Evolutionary conservation across 2,888 invertebrate species (phyloP).

Genomic region (Lithophane ornitopus): DNA sequence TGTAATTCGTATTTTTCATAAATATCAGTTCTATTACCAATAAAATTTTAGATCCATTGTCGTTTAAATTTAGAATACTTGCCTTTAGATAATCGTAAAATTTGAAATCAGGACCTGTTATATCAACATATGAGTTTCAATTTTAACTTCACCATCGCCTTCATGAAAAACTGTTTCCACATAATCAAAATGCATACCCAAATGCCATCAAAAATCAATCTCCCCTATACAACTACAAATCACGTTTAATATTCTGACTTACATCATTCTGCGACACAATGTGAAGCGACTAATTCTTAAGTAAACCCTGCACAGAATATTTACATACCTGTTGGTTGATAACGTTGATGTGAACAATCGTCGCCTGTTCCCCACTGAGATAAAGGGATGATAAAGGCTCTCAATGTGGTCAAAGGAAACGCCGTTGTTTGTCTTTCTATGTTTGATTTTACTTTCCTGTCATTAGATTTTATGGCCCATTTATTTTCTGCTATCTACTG

Average conservation of each 20-base stretch:
- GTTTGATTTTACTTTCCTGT: constrained; percentile 82
- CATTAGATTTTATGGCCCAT: constrained; percentile 69
- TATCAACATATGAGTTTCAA: neutral
- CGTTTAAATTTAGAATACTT: neutral
- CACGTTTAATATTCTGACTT: constrained; percentile 58
- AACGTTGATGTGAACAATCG: constrained; percentile 79
- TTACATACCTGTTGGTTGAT: constrained; percentile 78
- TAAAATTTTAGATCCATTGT: too few relatives aligned
- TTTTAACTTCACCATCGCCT: neutral
- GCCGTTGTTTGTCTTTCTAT: constrained; percentile 79
- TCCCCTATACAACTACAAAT: constrained; percentile 56
- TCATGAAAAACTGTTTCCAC: neutral
- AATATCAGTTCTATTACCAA: too few relatives aligned
- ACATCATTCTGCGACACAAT: constrained; percentile 67
- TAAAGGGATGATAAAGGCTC: constrained; percentile 79
- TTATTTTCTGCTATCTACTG: constrained; percentile 67
- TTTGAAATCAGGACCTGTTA: too few relatives aligned
- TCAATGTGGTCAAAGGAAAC: constrained; percentile 85
- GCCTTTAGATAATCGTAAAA: too few relatives aligned
- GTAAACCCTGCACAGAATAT: constrained; percentile 77
- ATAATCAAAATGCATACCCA: neutral
- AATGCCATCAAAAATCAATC: constrained; percentile 48
- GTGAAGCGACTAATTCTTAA: constrained; percentile 74
- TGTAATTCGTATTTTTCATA: too few relatives aligned
- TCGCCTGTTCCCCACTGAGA: constrained; percentile 77